These are phyloP conservation scores for Luffia ferchaultella DNA, from an alignment of 2,888 invertebrate species.

Conservation along the genomic window DNA sequence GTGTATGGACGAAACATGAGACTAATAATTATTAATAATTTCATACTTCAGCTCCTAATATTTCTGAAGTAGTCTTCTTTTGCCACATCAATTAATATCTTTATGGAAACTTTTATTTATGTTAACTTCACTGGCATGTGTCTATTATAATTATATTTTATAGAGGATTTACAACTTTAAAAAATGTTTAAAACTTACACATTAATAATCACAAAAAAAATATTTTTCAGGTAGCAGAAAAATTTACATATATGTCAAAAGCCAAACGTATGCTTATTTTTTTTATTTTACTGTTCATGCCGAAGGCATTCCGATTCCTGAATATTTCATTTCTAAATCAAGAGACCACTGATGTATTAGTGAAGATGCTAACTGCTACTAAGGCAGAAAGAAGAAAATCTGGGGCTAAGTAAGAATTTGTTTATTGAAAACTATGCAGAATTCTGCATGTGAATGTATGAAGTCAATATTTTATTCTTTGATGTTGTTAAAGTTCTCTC, in stretches of 20 bases:
- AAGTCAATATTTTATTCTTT: not conserved
- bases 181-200: too few species aligned
- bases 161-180: too few species aligned
- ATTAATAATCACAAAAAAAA: not conserved
- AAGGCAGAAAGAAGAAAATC: conserved; percentile 39
- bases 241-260: conserved; percentile 40
- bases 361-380: conserved; percentile 39
- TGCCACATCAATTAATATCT: too few species aligned
- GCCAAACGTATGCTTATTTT: conserved; percentile 35
- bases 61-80: too few species aligned
- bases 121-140: too few species aligned
- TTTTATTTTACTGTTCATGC: conserved; percentile 36
- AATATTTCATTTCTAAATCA: conserved; percentile 43
- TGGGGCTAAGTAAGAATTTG: conserved; percentile 31
- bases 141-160: too few species aligned
- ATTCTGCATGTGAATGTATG: too few species aligned
- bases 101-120: too few species aligned
- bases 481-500: conserved; percentile 3
- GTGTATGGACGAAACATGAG: too few species aligned
- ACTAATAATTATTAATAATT: too few species aligned
- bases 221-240: conserved; percentile 44
- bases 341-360: conserved; percentile 33
- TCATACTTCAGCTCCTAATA: too few species aligned
- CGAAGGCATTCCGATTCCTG: conserved; percentile 29
- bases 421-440: conserved; percentile 1